Percentiles rank a stretch among this genome's conserved stretches.
Evolutionary conservation across 2,888 invertebrate species (phyloP).

Genomic region (Eudasyphora cyanicolor): DNA sequence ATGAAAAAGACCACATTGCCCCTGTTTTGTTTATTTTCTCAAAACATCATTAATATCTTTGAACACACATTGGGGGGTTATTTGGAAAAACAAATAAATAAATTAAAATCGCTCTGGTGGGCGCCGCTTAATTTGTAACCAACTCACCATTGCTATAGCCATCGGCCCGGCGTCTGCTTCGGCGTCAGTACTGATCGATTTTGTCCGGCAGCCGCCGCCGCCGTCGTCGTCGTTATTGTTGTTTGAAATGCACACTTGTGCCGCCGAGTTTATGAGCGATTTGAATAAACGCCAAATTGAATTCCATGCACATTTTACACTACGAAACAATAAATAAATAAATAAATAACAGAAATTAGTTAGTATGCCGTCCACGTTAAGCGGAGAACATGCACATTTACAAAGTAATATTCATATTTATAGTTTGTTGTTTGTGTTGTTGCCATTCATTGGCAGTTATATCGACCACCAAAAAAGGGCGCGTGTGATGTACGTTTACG

Average conservation of each 20-base stretch:
- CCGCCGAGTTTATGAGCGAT: slow-evolving; percentile 50
- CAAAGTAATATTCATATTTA: not conserved
- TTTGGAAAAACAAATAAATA: slow-evolving; percentile 13
- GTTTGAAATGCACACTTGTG: slow-evolving; percentile 40
- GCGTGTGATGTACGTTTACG: too few relatives aligned
- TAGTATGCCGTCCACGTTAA: too few relatives aligned
- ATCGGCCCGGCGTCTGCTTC: too few relatives aligned
- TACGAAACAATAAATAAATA: slow-evolving; percentile 4
- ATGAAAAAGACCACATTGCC: not conserved
- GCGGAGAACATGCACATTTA: not conserved
- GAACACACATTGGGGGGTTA: not conserved
- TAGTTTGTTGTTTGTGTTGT: too few relatives aligned
- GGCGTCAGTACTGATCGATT: too few relatives aligned
- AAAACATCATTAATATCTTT: not conserved
- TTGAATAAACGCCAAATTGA: slow-evolving; percentile 60
- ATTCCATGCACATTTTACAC: slow-evolving; percentile 44
- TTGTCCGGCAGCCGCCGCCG: too few relatives aligned
- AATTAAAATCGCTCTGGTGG: slow-evolving; percentile 35
- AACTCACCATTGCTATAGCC: not conserved
- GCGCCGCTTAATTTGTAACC: slow-evolving; percentile 50
- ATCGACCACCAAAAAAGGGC: too few relatives aligned
- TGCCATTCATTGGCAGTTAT: not conserved
- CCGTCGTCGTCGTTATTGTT: not conserved
- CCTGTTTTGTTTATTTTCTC: not conserved
- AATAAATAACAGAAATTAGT: too few relatives aligned